Base-by-base conservation (phyloP, 2,113 vertebrate species). In the Pteropus alecto region DNA sequence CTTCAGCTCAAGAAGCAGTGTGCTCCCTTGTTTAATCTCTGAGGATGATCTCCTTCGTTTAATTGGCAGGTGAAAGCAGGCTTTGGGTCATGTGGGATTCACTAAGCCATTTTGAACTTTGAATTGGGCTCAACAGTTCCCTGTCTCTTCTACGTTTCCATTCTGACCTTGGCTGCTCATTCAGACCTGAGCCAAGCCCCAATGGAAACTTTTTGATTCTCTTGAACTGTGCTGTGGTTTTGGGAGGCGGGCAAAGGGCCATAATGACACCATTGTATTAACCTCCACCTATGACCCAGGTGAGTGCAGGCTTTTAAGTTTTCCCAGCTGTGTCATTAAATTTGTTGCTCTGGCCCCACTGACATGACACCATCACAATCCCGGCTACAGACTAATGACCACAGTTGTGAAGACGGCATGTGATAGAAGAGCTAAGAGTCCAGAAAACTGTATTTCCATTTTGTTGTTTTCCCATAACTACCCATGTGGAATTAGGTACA, bases 291-390 rank as follows among this genome's bases (percentile, higher is more conserved):
- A 91, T 35, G 93, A 94, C 97, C 94, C 74, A 93, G 92, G 35
- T 0, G 2, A 97, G 71, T 71, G 78, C 68, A 95, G 82, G 82
- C 95, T 97, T 97, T 98, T 94, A 96, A 86, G 70, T 97, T 94
- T 96, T 94, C 97, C 95, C 95, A 95, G 58, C 54, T 93, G 94
- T 95, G 94, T 93, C 94, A 97, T 98, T 97, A 96, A 97, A 95
- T 79, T 46, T 95, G 88, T 89, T 95, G 91, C 58, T 89, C 88
- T 92, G 82, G 82, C 73, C 68, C 67, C 35, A 68, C 92, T 96
- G 95, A 95, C 94, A 96, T 93, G 92, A 93, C 92, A 96, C 94
- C 74, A 58, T 87, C 93, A 87, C 58, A 86, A 88, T 89, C 71
- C 60, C 68, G 96, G 92, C 74, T 79, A 79, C 73, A 83, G 70